These are phyloP conservation scores for Caenorhabditis uteleia DNA, from an alignment of 2,888 invertebrate genomes.

Conservation along the genomic window DNA sequence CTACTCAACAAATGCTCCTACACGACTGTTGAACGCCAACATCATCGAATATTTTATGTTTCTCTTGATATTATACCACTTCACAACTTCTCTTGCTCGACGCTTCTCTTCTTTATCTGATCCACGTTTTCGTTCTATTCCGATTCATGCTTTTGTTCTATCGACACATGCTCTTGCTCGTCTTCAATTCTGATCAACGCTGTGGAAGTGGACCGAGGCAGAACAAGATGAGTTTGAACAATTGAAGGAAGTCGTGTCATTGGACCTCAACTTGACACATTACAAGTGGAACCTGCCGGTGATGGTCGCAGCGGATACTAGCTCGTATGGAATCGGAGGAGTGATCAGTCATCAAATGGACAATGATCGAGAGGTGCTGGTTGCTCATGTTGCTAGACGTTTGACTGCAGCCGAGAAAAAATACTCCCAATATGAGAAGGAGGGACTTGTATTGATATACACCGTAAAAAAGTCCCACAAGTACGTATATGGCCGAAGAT, in stretches of 20 bases:
- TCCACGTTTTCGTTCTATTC: no score
- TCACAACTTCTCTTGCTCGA: no score
- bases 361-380: slow-evolving; percentile 11
- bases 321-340: slow-evolving; percentile 2
- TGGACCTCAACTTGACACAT: slow-evolving; percentile 3
- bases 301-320: slow-evolving; percentile 4
- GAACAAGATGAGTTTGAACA: slow-evolving; percentile 19
- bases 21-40: no score
- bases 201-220: slow-evolving; percentile 22
- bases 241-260: slow-evolving; percentile 17
- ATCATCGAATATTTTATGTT: no score
- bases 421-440: slow-evolving; percentile 37
- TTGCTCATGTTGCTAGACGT: slow-evolving; percentile 9
- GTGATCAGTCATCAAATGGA: slow-evolving; percentile 13
- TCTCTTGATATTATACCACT: no score
- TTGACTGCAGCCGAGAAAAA: slow-evolving; percentile 14
- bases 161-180: no score
- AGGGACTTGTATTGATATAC: slow-evolving; percentile 24
- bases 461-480: slow-evolving; percentile 22
- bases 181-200: no score
- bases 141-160: no score
- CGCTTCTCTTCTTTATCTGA: no score
- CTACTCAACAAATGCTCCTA: no score
- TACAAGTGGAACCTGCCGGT: neutral
- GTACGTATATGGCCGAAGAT: slow-evolving; percentile 22